These are phyloP conservation scores for Oenanthe melanoleuca DNA, from an alignment of 2,113 vertebrate genomes.

Conservation along the genomic window DNA sequence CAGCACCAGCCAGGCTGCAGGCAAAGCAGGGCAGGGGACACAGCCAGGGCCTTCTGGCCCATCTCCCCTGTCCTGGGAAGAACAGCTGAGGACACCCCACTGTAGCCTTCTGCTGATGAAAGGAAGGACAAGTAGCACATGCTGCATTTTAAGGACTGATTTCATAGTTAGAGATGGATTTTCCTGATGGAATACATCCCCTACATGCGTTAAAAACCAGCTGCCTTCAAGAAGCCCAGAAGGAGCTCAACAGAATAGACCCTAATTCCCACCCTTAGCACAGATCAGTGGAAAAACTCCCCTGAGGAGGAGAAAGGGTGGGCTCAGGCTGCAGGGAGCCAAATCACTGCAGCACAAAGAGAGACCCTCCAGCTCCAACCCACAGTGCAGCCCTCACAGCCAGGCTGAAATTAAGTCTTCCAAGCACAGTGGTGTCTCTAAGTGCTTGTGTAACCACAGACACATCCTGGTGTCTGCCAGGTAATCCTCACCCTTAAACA, in stretches of 20 bases:
- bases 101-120: neutral
- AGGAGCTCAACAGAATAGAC: neutral
- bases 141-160: neutral
- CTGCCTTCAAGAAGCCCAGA: neutral
- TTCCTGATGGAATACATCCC: neutral
- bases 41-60: neutral
- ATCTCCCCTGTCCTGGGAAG: neutral
- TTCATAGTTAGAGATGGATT: neutral
- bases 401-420: neutral
- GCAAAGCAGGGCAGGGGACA: neutral
- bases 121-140: neutral
- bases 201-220: neutral
- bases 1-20: neutral
- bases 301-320: neutral
- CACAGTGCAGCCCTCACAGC: neutral
- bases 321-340: neutral
- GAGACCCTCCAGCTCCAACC: neutral
- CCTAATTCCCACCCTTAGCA: neutral
- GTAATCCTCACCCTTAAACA: neutral
- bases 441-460: neutral
- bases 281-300: neutral
- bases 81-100: neutral
- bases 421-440: neutral
- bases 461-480: neutral
- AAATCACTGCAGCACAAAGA: neutral